phyloP scores from a whole-genome alignment of 2,888 invertebrate genomes.

The Stenchaetothrips biformis region DNA sequence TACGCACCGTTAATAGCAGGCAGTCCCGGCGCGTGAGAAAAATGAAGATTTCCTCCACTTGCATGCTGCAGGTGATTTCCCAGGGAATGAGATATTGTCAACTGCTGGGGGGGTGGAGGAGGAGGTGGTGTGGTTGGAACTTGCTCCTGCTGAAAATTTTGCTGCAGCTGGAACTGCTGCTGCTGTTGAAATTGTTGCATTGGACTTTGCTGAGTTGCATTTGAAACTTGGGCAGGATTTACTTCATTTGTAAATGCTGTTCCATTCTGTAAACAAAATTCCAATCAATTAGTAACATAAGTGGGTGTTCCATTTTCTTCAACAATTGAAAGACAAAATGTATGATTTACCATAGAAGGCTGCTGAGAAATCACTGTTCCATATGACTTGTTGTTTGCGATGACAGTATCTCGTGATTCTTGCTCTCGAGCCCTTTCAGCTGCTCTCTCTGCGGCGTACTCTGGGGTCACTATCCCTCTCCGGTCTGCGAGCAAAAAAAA shows the following conservation, averaged over 20 bases:
- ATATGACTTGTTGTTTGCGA: conserved; percentile 55
- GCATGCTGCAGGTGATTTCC: conserved; percentile 2
- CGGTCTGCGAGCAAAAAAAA: conserved; percentile 49
- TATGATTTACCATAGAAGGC: conserved; percentile 37
- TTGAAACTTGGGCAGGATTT: not conserved
- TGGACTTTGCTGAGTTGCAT: not conserved
- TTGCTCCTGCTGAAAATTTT: conserved; percentile 15
- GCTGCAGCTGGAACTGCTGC: conserved; percentile 24
- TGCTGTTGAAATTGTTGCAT: conserved; percentile 19
- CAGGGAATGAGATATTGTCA: not conserved
- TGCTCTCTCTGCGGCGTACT: conserved; percentile 58
- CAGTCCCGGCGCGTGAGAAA: not conserved
- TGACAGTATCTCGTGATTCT: conserved; percentile 45
- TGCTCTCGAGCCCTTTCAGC: conserved; percentile 42
- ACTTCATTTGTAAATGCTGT: conserved; percentile 39
- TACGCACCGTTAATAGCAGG: conserved; percentile 34
- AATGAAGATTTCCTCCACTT: not conserved
- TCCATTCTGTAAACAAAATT: conserved; percentile 35
- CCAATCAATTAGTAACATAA: not conserved
- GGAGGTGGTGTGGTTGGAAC: not conserved
- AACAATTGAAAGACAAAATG: not conserved
- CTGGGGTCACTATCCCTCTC: conserved; percentile 65
- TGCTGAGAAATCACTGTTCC: conserved; percentile 50
- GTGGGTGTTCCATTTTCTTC: not conserved
- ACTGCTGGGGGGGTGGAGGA: not conserved